phyloP scores from a whole-genome alignment of 2,888 invertebrate genomes.

The Netelia fuscicornis region DNA sequence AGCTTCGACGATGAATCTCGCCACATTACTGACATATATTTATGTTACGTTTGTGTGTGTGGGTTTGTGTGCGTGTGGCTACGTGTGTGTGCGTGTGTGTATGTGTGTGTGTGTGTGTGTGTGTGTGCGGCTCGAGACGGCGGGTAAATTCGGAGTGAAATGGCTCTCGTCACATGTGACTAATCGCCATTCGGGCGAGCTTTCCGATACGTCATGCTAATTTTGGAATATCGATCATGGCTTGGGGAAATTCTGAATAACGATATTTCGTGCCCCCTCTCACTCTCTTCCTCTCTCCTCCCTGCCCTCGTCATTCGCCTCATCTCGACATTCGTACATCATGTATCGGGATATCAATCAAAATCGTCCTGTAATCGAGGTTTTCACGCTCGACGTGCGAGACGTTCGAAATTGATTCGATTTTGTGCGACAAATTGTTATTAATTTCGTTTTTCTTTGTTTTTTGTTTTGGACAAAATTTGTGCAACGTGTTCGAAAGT shows the following conservation, averaged over 20 bases:
- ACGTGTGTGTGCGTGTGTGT: too few relatives aligned
- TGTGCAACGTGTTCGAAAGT: too few relatives aligned
- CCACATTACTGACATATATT: neutral
- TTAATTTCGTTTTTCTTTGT: too few relatives aligned
- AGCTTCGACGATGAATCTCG: constrained; percentile 7
- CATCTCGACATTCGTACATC: too few relatives aligned
- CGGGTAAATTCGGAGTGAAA: constrained; percentile 17
- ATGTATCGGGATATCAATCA: constrained; percentile 10
- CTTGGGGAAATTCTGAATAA: neutral
- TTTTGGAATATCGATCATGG: constrained; percentile 39
- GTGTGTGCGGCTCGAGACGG: neutral
- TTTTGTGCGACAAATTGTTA: too few relatives aligned
- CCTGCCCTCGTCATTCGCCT: too few relatives aligned
- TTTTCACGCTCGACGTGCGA: neutral
- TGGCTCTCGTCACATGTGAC: constrained; percentile 13
- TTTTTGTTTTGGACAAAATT: too few relatives aligned
- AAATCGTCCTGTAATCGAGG: constrained; percentile 31
- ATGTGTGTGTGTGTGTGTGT: too few relatives aligned
- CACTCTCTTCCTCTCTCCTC: neutral
- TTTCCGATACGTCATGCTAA: constrained; percentile 33
- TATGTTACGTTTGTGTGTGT: neutral
- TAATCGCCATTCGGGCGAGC: constrained; percentile 29
- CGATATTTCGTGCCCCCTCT: neutral
- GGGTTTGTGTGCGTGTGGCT: too few relatives aligned
- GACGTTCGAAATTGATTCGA: neutral